A percentile compares a stretch with the other conserved stretches of the same genome.
phyloP scores from a whole-genome alignment of 1,140 invertebrate genomes.

The Matsumurasca onukii region DNA sequence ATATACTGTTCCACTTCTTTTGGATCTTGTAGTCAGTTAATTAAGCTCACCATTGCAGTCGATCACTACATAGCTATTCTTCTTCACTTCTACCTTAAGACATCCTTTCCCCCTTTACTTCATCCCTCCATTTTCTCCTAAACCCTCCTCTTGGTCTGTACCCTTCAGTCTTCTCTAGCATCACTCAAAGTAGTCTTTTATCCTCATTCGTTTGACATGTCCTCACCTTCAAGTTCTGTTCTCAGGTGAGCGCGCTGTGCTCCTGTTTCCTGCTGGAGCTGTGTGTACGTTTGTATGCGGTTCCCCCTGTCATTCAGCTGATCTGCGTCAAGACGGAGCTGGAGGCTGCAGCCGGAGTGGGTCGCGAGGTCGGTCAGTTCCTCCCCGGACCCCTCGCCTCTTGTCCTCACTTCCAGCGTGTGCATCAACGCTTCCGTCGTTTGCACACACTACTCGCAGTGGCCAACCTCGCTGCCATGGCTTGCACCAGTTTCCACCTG shows the following conservation, averaged over 20 bases:
- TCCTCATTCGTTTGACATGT: too few species aligned
- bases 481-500: slow-evolving; percentile 67
- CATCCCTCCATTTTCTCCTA: too few species aligned
- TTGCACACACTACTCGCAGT: slow-evolving; percentile 69
- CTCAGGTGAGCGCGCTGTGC: slow-evolving; percentile 62
- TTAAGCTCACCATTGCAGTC: too few species aligned
- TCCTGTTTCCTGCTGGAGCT: slow-evolving; percentile 69
- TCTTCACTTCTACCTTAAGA: too few species aligned
- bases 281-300: slow-evolving; percentile 65
- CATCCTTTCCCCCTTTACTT: too few species aligned
- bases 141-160: too few species aligned
- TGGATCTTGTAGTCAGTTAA: too few species aligned
- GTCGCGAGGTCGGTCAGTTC: slow-evolving; percentile 68
- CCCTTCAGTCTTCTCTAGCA: too few species aligned
- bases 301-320: slow-evolving; percentile 62
- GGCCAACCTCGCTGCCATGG: slow-evolving; percentile 70
- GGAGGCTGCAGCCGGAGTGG: slow-evolving; percentile 66
- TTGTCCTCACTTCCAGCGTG: slow-evolving; percentile 68
- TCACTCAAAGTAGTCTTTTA: too few species aligned
- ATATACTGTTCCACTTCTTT: too few species aligned
- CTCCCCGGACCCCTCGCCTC: slow-evolving; percentile 62
- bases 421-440: slow-evolving; percentile 65
- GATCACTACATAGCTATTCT: too few species aligned
- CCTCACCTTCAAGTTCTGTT: too few species aligned
- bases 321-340: slow-evolving; percentile 67